A percentile compares a stretch with the other conserved stretches of the same genome.
Conservation (phyloP, 2,797 vertebrate species). For the Rhincodon typus region DNA sequence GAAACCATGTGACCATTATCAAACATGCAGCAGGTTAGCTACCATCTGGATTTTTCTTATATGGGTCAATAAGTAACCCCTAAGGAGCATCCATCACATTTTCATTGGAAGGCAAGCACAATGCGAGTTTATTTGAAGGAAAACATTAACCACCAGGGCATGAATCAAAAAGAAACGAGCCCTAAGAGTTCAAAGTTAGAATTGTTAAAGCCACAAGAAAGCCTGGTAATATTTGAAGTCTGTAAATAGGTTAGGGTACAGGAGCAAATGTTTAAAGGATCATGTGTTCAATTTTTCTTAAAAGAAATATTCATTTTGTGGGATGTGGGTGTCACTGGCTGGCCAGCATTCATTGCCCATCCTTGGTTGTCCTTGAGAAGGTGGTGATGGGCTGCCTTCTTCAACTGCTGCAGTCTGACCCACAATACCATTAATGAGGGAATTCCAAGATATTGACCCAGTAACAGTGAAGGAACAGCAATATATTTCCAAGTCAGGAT, state of each 20-base stretch:
- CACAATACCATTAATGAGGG: too few relatives aligned
- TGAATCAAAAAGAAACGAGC: neutral
- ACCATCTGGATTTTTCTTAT: too few relatives aligned
- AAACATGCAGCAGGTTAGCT: neutral
- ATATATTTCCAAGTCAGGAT: too few relatives aligned
- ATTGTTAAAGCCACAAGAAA: neutral
- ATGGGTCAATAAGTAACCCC: neutral
- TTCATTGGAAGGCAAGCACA: neutral
- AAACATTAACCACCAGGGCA: neutral
- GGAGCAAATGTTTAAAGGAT: neutral
- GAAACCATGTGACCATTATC: neutral
- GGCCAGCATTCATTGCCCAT: too few relatives aligned
- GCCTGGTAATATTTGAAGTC: neutral
- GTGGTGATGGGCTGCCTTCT: too few relatives aligned
- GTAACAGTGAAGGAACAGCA: too few relatives aligned
- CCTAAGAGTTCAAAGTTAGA: neutral
- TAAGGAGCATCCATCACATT: neutral
- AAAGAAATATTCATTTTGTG: too few relatives aligned
- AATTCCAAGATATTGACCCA: too few relatives aligned
- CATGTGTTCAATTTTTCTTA: neutral
- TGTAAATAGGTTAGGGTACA: neutral
- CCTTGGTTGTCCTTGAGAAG: too few relatives aligned
- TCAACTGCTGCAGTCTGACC: too few relatives aligned
- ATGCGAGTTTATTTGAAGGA: neutral
- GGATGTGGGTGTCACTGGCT: too few relatives aligned